Percentiles rank a stretch among this genome's conserved stretches.
phyloP scores from a whole-genome alignment of 30 jellyfish, hydroid and myxozoan species.

The Aurelia aurita region DNA sequence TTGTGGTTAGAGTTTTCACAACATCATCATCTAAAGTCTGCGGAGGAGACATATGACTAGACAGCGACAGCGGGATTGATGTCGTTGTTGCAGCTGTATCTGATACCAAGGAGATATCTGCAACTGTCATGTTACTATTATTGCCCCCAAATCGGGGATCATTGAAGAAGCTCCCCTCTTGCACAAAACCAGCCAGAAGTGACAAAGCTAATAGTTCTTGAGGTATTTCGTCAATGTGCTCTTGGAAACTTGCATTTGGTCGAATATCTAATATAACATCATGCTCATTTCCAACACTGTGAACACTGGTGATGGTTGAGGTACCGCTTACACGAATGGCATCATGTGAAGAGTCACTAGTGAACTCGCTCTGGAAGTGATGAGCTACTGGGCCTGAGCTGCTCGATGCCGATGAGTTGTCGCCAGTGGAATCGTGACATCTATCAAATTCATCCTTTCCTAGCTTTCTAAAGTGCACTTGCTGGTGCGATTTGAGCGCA shows the following conservation, averaged over 20 bases:
- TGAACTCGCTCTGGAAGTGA: constrained; percentile 59
- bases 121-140: constrained; percentile 5
- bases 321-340: constrained; percentile 70
- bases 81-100: background rate
- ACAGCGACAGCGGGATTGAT: background rate
- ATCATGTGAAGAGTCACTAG: constrained; percentile 48
- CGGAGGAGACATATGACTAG: background rate
- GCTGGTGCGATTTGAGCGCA: constrained; percentile 70
- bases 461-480: constrained; percentile 49
- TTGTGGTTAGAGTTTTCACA: background rate
- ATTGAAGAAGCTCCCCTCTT: constrained; percentile 70
- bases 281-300: constrained; percentile 74
- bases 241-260: constrained; percentile 49
- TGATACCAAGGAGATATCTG: background rate
- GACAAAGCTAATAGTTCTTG: constrained; percentile 67
- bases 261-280: constrained; percentile 64
- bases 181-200: constrained; percentile 68
- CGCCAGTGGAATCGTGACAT: background rate
- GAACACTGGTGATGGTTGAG: constrained; percentile 70
- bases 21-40: background rate
- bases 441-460: constrained; percentile 48
- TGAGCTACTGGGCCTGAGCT: constrained; percentile 42
- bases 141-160: constrained; percentile 23
- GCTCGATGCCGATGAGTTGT: background rate
- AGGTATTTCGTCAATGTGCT: constrained; percentile 59